A percentile compares a stretch with the other conserved stretches of the same genome.
phyloP scores from a whole-genome alignment of 2,888 invertebrate species.

The Mythimna pallens region DNA sequence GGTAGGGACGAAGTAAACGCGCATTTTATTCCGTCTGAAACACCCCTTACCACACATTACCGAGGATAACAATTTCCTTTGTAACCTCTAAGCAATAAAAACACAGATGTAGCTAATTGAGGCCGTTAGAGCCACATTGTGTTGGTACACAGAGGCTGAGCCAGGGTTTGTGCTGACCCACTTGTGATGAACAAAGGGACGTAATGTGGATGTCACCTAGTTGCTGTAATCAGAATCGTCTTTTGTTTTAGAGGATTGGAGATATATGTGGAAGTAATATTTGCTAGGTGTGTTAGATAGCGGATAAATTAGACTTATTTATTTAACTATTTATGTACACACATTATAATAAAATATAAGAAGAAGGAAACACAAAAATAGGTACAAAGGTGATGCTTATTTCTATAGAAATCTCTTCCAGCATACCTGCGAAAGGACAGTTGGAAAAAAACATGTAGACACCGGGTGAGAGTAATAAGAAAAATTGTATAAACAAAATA shows the following conservation, averaged over 20 bases:
- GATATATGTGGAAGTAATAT: not conserved
- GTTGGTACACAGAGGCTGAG: slow-evolving; percentile 21
- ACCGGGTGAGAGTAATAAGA: too few relatives aligned
- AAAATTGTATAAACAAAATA: too few relatives aligned
- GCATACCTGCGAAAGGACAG: too few relatives aligned
- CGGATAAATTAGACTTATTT: not conserved
- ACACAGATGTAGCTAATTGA: slow-evolving; percentile 67
- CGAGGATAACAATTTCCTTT: slow-evolving; percentile 54
- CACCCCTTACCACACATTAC: slow-evolving; percentile 16
- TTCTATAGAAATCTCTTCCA: too few relatives aligned
- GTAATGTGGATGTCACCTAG: slow-evolving; percentile 34
- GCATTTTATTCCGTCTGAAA: slow-evolving; percentile 13
- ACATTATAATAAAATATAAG: too few relatives aligned
- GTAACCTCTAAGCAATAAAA: slow-evolving; percentile 62
- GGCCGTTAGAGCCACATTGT: slow-evolving; percentile 57
- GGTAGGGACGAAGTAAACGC: not conserved
- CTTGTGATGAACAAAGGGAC: slow-evolving; percentile 48
- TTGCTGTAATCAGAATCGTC: slow-evolving; percentile 48
- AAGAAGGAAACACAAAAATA: too few relatives aligned
- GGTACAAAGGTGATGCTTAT: too few relatives aligned
- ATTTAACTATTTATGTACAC: too few relatives aligned
- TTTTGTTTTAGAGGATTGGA: slow-evolving; percentile 38
- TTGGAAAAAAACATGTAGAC: too few relatives aligned
- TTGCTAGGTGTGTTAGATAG: not conserved
- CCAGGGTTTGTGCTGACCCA: slow-evolving; percentile 48